A percentile compares a stretch with the other conserved stretches of the same genome.
phyloP scores from a whole-genome alignment of 92 coral and sea anemone genomes.

The Parazoanthus atlanticus region DNA sequence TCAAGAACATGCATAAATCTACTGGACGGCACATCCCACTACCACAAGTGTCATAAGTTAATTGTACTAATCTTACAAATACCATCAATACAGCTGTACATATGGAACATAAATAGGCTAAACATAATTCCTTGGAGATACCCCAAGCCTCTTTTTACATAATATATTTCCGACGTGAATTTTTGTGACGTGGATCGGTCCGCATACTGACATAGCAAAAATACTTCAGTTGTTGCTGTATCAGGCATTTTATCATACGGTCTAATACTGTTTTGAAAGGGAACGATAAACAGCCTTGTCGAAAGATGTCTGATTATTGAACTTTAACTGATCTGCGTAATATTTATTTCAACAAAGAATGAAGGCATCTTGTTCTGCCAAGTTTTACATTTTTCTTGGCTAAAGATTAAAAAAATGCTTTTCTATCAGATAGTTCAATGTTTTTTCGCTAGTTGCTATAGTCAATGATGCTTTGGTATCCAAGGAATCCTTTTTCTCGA shows the following conservation, averaged over 20 bases:
- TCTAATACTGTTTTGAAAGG: slow-evolving; percentile 39
- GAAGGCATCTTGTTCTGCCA: not conserved
- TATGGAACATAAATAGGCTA: slow-evolving; percentile 29
- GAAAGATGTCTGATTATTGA: slow-evolving; percentile 23
- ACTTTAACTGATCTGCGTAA: slow-evolving; percentile 10
- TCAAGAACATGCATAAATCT: not conserved
- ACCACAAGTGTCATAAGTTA: slow-evolving; percentile 15
- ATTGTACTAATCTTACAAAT: slow-evolving; percentile 4
- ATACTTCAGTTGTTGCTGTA: slow-evolving; percentile 18
- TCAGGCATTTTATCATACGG: slow-evolving; percentile 2
- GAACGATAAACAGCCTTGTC: not conserved
- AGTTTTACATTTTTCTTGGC: not conserved
- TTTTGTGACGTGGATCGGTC: slow-evolving; percentile 5
- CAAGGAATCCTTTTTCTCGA: slow-evolving; percentile 36
- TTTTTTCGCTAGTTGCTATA: not conserved
- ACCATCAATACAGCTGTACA: slow-evolving; percentile 2
- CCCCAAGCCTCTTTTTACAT: not conserved
- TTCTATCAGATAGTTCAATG: not conserved
- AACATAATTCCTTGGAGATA: slow-evolving; percentile 27
- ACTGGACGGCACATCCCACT: not conserved
- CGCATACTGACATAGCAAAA: slow-evolving; percentile 4
- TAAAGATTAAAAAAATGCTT: not conserved
- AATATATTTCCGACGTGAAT: slow-evolving; percentile 2
- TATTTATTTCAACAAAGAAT: not conserved
- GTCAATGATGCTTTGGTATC: not conserved